A percentile compares a stretch with the other conserved stretches of the same genome.
These are phyloP conservation scores for Notechis scutatus DNA, from an alignment of 2,113 vertebrate genomes.

Conservation along the genomic window DNA sequence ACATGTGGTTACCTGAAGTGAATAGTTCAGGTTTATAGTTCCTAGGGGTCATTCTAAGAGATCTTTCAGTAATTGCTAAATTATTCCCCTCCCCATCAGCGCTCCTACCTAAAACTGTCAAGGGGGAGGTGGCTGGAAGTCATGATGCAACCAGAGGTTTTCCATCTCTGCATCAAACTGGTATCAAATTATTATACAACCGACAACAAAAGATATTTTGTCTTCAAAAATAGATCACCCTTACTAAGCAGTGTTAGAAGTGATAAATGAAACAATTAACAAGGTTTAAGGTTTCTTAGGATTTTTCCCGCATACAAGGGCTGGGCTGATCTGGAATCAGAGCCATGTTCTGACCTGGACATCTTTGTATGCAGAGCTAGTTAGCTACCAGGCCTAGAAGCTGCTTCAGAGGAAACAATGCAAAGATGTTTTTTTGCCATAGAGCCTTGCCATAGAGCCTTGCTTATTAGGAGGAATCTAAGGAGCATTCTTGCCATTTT, in stretches of 20 bases:
- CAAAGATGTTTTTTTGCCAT: background rate
- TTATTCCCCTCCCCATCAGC: background rate
- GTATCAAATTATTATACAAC: background rate
- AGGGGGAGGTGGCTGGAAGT: background rate
- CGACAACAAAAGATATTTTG: background rate
- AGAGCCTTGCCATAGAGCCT: background rate
- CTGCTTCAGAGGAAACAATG: background rate
- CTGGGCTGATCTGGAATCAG: background rate
- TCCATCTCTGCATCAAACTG: background rate
- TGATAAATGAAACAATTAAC: background rate
- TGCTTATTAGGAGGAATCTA: background rate
- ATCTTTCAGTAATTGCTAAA: background rate
- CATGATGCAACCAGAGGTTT: background rate
- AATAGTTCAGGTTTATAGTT: background rate
- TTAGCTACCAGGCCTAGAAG: background rate
- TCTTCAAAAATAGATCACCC: background rate
- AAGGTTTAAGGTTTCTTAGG: background rate
- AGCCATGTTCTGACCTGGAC: background rate
- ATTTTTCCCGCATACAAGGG: background rate
- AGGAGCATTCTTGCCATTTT: background rate
- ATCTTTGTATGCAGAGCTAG: background rate
- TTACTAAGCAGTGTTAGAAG: background rate
- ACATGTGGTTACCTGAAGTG: background rate
- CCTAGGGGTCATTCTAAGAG: background rate
- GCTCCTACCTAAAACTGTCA: background rate